Evolutionary conservation across 1,140 invertebrate genomes (phyloP).

Genomic region (Zelostemma sp.): DNA sequence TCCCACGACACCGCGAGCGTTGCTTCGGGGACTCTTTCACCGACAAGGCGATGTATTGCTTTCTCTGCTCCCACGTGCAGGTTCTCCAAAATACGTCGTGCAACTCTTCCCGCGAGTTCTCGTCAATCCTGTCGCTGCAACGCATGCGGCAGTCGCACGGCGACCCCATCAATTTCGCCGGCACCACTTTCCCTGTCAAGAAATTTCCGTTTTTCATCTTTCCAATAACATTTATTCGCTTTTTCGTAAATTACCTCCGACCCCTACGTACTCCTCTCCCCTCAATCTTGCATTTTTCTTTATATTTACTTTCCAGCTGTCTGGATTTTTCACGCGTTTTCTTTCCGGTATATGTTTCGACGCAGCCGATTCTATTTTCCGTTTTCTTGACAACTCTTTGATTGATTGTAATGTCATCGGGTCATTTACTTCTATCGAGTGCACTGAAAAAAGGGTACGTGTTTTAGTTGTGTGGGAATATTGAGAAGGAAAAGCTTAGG

Average conservation of each 20-base stretch:
- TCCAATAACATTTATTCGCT: no score
- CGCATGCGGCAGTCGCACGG: conserved; percentile 48
- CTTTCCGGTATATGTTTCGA: conserved; percentile 24
- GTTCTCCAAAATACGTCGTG: conserved; percentile 52
- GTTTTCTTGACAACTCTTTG: conserved; percentile 8
- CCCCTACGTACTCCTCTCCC: conserved; percentile 49
- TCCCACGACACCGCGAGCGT: conserved; percentile 37
- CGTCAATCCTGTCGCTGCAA: conserved; percentile 38
- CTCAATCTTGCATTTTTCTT: conserved; percentile 52
- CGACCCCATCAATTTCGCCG: conserved; percentile 49
- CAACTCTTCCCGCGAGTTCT: conserved; percentile 36
- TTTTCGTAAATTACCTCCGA: conserved; percentile 50
- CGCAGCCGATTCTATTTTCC: conserved; percentile 20
- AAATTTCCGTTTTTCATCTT: no score
- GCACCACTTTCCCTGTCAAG: conserved; percentile 54
- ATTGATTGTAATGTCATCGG: background rate
- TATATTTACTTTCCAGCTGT: conserved; percentile 51
- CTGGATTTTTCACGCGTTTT: conserved; percentile 45
- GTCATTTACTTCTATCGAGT: background rate
- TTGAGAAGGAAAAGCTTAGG: background rate
- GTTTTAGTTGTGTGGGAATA: background rate
- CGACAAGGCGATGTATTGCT: conserved; percentile 47
- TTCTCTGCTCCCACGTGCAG: conserved; percentile 51
- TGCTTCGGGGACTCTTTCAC: conserved; percentile 54
- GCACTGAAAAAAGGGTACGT: background rate